Base-by-base conservation (phyloP, 1,140 invertebrate genomes). In the Drosophila azteca region DNA sequence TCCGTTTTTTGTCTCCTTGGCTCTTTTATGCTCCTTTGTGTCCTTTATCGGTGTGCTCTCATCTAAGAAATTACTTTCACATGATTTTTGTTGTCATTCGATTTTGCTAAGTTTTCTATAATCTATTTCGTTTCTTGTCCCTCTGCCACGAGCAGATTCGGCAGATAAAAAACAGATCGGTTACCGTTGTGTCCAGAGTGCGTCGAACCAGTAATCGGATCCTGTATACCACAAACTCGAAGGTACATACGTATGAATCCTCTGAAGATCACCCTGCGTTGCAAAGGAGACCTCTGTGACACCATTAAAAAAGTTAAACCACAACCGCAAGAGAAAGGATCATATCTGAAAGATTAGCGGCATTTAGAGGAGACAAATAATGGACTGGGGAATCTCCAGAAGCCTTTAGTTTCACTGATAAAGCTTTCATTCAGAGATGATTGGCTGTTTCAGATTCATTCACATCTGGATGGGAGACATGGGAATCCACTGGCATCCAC, bases 61-160 rank as follows among this genome's bases (percentile, higher is more conserved):
- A 87, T 88, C 78, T 87, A 87, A 51, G 71, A 87, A 87, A 87
- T 87, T 87, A 82, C 79, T 75, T 88, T 87, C 82, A 87, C 65
- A 77, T 84, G 85, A 84, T 84, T 85, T 77, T 54, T 73, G 68
- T 68, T 66, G 61, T 66, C 52, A 60, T 73, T 60, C 55, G 53
- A 77, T 67, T 48, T 49, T 55, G 48, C 58, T 67, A 48, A 43
- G 39, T 50, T 77, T 69, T 72, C 41, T 70, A 78, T 88, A 83
- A 83, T 83, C 79, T 83, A 77, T 87, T 66, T 67, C 49, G 22
- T 48, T 82, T 62, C 66, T 64, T 63, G 55, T 83, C 44, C 62
- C 68, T 51, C 45, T 49, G 35, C n/a, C 4, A 26, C 4, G 24
- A 50, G 17, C 29, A 54, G 46, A 71, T 53, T n/a, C 46, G 6